These are phyloP conservation scores for Neocrepidodera transversa DNA, from an alignment of 2,888 invertebrate species.

Conservation along the genomic window DNA sequence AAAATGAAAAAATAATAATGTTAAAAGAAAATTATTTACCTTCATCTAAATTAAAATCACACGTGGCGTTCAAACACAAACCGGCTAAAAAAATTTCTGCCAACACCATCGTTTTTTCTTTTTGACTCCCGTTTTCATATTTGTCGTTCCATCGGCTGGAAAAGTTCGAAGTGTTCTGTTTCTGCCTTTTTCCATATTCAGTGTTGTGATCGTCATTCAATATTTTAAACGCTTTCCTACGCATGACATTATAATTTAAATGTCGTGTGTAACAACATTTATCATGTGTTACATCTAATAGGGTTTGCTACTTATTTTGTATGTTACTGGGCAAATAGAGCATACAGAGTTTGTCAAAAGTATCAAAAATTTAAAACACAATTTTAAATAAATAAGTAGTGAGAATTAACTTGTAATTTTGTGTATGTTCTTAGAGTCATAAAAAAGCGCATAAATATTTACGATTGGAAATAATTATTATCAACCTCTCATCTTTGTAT, in stretches of 20 bases:
- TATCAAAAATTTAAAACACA: neutral
- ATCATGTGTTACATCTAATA: conserved; percentile 16
- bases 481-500: too few relatives aligned
- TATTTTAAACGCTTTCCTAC: conserved; percentile 11
- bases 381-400: neutral
- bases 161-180: neutral
- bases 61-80: conserved; percentile 46
- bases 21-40: conserved; percentile 30
- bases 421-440: neutral
- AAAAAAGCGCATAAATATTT: neutral
- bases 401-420: neutral
- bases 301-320: conserved; percentile 1
- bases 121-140: conserved; percentile 27
- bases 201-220: conserved; percentile 19
- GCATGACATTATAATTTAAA: conserved; percentile 19
- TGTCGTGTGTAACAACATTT: conserved; percentile 8
- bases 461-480: too few relatives aligned
- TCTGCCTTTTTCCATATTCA: neutral
- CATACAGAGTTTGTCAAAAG: neutral
- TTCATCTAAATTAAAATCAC: conserved; percentile 36
- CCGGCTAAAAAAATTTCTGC: conserved; percentile 41
- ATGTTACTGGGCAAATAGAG: neutral
- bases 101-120: conserved; percentile 40
- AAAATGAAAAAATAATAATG: neutral
- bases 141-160: neutral